These are phyloP conservation scores for Pantherophis guttatus DNA, from an alignment of 2,113 vertebrate genomes.

Conservation along the genomic window DNA sequence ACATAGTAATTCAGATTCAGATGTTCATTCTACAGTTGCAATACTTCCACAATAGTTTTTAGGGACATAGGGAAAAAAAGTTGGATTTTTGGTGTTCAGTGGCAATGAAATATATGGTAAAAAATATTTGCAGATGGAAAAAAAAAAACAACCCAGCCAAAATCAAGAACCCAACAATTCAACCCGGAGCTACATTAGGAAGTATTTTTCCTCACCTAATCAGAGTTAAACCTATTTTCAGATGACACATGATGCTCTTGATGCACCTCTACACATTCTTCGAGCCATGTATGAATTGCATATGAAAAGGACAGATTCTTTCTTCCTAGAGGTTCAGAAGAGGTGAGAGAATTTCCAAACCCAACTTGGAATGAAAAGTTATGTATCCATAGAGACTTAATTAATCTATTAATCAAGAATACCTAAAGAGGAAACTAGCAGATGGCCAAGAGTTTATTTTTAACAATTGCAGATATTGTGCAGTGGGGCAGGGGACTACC, in stretches of 20 bases:
- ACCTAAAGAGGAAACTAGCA: neutral
- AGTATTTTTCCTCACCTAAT: neutral
- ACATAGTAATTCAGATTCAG: neutral
- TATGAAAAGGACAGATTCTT: constrained; percentile 93
- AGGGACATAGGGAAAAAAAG: neutral
- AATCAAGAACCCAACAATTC: neutral
- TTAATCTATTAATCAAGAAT: neutral
- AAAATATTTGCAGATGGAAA: neutral
- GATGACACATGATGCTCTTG: constrained; percentile 95
- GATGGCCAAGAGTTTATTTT: neutral
- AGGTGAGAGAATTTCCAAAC: constrained; percentile 70
- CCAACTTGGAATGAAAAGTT: neutral
- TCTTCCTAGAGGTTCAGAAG: constrained; percentile 94
- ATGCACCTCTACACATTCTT: constrained; percentile 90
- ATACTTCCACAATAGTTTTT: neutral
- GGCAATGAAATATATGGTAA: neutral
- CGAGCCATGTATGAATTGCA: constrained; percentile 94
- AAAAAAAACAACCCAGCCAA: neutral
- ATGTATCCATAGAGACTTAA: neutral
- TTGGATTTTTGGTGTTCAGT: neutral
- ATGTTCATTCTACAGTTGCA: neutral
- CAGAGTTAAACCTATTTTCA: constrained; percentile 45
- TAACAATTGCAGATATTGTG: too few relatives aligned
- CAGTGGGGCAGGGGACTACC: neutral
- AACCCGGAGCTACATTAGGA: neutral